A percentile compares a stretch with the other conserved stretches of the same genome.
Conservation (phyloP, 2,888 invertebrate genomes). For the Drosophila gaucha region DNA sequence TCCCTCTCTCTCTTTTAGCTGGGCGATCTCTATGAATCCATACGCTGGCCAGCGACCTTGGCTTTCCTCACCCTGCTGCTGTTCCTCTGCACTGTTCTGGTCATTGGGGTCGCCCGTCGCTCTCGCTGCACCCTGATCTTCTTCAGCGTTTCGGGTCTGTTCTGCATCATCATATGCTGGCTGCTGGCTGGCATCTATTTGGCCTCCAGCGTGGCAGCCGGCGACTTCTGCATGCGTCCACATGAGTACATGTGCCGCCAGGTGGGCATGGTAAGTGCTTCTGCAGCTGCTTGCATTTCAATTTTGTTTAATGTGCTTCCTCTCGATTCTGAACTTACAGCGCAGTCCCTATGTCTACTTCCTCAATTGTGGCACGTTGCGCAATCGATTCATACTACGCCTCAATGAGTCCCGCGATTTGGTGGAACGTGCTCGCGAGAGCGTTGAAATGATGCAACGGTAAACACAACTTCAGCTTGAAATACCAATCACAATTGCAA, state of each 20-base stretch:
- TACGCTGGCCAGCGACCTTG: slow-evolving; percentile 85
- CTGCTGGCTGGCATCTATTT: slow-evolving; percentile 94
- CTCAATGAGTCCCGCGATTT: slow-evolving; percentile 84
- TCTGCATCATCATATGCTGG: slow-evolving; percentile 89
- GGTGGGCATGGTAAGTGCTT: slow-evolving; percentile 84
- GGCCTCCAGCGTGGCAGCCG: slow-evolving; percentile 92
- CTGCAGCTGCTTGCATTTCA: neutral
- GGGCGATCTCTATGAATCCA: slow-evolving; percentile 84
- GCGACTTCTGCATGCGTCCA: slow-evolving; percentile 94
- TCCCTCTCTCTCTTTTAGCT: slow-evolving; percentile 60
- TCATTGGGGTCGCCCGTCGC: slow-evolving; percentile 85
- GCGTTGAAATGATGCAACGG: slow-evolving; percentile 82
- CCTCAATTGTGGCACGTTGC: slow-evolving; percentile 84
- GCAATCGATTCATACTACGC: slow-evolving; percentile 84
- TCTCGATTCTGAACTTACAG: slow-evolving; percentile 57
- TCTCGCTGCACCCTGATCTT: slow-evolving; percentile 95
- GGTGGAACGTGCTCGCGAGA: slow-evolving; percentile 84
- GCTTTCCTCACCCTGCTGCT: slow-evolving; percentile 84
- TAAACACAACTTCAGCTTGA: slow-evolving; percentile 47
- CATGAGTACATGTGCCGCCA: slow-evolving; percentile 86
- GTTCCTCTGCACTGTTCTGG: slow-evolving; percentile 83
- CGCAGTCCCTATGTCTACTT: slow-evolving; percentile 84
- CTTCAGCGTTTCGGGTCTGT: slow-evolving; percentile 93
- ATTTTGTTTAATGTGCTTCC: neutral
- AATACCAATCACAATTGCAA: no score